phyloP scores from a whole-genome alignment of 2,888 invertebrate genomes.

The Masnerella sp. region DNA sequence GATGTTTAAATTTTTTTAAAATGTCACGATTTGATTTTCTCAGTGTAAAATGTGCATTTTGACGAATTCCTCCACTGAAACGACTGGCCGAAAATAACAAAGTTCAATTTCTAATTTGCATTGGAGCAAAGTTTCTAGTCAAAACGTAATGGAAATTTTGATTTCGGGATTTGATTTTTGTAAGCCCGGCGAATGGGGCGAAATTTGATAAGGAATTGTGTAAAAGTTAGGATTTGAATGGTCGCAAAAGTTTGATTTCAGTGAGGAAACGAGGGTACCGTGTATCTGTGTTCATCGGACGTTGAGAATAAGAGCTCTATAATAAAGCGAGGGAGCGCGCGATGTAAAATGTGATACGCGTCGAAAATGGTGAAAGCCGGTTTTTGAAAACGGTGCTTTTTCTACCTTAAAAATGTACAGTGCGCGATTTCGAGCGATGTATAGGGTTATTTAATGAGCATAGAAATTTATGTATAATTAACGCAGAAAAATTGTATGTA shows the following conservation, averaged over 20 bases:
- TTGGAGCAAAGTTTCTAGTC: too few species aligned
- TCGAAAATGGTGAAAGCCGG: slow-evolving; percentile 66
- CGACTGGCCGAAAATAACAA: too few species aligned
- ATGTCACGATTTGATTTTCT: too few species aligned
- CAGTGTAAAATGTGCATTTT: too few species aligned
- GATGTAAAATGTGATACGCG: slow-evolving; percentile 68
- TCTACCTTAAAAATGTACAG: slow-evolving; percentile 73
- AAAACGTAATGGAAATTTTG: too few species aligned
- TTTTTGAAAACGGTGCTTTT: slow-evolving; percentile 73
- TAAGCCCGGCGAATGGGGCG: too few species aligned
- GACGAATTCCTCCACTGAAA: too few species aligned
- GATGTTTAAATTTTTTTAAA: too few species aligned
- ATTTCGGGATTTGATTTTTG: too few species aligned
- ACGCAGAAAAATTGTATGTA: slow-evolving; percentile 53
- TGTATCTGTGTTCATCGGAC: slow-evolving; percentile 48
- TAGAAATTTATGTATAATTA: slow-evolving; percentile 62
- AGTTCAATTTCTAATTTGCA: too few species aligned
- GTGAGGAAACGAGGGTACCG: slow-evolving; percentile 18
- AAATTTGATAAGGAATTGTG: too few species aligned
- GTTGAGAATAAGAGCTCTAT: slow-evolving; percentile 26
- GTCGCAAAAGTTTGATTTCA: neutral
- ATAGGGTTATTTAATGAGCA: slow-evolving; percentile 66
- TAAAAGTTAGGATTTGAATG: too few species aligned
- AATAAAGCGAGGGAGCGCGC: slow-evolving; percentile 50
- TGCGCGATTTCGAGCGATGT: slow-evolving; percentile 65